A percentile compares a stretch with the other conserved stretches of the same genome.
phyloP scores from a whole-genome alignment of 1,140 invertebrate species.

The Papilio dardanus region DNA sequence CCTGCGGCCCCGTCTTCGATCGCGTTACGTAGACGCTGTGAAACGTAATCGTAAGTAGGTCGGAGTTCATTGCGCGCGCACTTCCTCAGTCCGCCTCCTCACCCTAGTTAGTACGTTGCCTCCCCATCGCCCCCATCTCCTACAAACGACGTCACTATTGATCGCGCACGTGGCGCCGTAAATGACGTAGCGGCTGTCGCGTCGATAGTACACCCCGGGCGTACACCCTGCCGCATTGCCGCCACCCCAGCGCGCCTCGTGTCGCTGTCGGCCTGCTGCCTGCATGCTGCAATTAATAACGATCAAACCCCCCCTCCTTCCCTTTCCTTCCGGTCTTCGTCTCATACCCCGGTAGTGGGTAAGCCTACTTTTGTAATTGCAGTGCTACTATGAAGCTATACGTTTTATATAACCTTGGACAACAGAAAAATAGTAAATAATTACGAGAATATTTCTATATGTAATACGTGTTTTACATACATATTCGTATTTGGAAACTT shows the following conservation, averaged over 20 bases:
- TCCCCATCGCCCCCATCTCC: constrained; percentile 37
- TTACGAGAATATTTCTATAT: background rate
- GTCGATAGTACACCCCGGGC: constrained; percentile 66
- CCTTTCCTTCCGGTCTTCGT: background rate
- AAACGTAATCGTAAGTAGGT: constrained; percentile 79
- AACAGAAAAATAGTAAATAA: too few relatives aligned
- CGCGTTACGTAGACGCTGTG: constrained; percentile 72
- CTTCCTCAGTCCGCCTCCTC: constrained; percentile 37
- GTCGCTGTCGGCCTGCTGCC: too few relatives aligned
- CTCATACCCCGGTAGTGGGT: constrained; percentile 47
- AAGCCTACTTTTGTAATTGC: constrained; percentile 48
- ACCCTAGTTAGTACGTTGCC: constrained; percentile 32
- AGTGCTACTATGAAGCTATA: background rate
- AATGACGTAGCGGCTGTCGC: constrained; percentile 76
- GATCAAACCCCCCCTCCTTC: constrained; percentile 2
- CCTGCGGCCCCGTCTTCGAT: constrained; percentile 64
- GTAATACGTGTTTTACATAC: background rate
- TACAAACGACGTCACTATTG: constrained; percentile 76
- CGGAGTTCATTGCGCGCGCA: constrained; percentile 73
- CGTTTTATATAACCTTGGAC: background rate
- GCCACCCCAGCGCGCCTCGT: constrained; percentile 44
- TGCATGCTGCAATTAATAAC: constrained; percentile 55
- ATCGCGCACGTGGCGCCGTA: constrained; percentile 78
- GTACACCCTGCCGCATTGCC: constrained; percentile 48
- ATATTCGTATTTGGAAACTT: background rate